A percentile compares a stretch with the other conserved stretches of the same genome.
Conservation (phyloP, 1,140 invertebrate species). For the Platyscapa corneri region DNA sequence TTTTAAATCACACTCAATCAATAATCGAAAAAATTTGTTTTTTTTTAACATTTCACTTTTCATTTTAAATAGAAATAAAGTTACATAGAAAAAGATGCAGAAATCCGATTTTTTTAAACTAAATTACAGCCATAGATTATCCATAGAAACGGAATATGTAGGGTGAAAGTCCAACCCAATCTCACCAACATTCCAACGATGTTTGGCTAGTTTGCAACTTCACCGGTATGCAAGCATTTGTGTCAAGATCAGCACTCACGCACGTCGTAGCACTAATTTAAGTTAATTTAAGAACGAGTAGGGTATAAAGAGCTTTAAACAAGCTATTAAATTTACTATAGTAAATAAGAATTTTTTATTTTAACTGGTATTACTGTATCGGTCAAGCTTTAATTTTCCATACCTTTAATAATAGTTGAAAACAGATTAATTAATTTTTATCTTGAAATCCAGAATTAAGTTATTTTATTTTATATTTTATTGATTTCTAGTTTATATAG, state of each 20-base stretch:
- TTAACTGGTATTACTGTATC: background rate
- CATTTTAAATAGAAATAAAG: too few relatives aligned
- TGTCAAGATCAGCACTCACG: constrained; percentile 63
- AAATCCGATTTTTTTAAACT: background rate
- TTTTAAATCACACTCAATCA: background rate
- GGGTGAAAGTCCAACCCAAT: constrained; percentile 49
- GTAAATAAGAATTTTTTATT: background rate
- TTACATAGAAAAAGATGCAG: background rate
- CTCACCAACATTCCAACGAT: constrained; percentile 8
- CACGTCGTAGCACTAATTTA: background rate
- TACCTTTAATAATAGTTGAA: too few relatives aligned
- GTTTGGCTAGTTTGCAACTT: constrained; percentile 45
- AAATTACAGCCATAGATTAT: background rate
- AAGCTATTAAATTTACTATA: too few relatives aligned
- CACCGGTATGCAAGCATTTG: constrained; percentile 57
- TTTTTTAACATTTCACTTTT: background rate
- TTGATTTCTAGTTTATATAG: too few relatives aligned
- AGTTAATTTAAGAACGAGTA: background rate
- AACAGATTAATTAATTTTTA: background rate
- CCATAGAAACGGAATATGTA: background rate
- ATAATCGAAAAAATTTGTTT: background rate
- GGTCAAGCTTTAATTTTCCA: background rate
- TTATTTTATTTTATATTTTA: background rate
- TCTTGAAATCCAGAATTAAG: background rate
- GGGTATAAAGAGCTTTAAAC: background rate